Evolutionary conservation across 2,797 vertebrate genomes (phyloP), one percentile per base, ranked within the genome.

Genomic region (Brachyrhaphis roseni): DNA sequence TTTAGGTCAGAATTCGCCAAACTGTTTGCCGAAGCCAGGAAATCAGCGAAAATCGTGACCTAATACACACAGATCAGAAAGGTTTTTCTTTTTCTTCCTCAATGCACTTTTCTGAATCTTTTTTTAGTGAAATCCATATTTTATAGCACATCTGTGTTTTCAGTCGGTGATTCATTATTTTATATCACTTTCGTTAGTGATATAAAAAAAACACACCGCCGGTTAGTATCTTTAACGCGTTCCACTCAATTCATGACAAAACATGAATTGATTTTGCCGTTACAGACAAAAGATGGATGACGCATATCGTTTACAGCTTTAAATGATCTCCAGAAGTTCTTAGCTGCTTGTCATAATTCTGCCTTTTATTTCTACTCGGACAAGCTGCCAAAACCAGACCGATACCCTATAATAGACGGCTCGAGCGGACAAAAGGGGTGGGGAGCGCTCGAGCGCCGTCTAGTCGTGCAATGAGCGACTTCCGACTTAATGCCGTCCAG

Each of bases 401-500:
- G 78, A 82, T 68, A 72, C 41, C 83, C 12, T 41, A 15, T 47
- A 79, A 80, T 59, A 53, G 34, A 34, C 28, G 10, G 74, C 39
- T 76, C 74, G 71, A 86, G 84, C 34, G 8, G 68, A 80, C 55
- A 73, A 80, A 16, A 71, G 28, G 39, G 77, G 46, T 46, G 55
- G 76, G 76, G 72, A 57, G 55, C 64, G 77, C 66, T 74, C 78
- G 76, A 87, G 85, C 45, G 43, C 43, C 20, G 41, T 78, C 78
- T 81, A 82, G 82, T 80, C 82, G 82, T 79, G 86, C 87, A 84
- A 89, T 86, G 83, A 84, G 82, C 77, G 74, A 86, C 87, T 85
- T 86, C 89, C 75, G 78, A 76, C 82, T 70, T 90, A 87, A 92
- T 86, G 79, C 72, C 28, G 47, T 91, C 88, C 93, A 93, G 92